Percentiles rank a stretch among this genome's conserved stretches.
phyloP scores from a whole-genome alignment of 2,888 invertebrate genomes.

The Cylindroiulus punctatus region DNA sequence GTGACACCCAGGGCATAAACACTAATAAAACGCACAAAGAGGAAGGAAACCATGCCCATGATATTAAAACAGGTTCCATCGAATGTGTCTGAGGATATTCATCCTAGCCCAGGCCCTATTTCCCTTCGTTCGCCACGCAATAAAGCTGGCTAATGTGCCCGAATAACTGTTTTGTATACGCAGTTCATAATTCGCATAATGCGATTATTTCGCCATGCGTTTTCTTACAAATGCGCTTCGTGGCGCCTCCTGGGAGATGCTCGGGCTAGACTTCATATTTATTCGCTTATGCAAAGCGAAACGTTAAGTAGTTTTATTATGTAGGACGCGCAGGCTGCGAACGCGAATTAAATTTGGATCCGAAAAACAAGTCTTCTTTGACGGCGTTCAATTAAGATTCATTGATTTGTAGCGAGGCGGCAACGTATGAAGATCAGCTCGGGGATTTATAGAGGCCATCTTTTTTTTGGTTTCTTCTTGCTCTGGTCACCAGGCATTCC shows the following conservation, averaged over 20 bases:
- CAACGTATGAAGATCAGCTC: background rate
- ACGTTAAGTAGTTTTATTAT: background rate
- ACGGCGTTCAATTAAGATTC: conserved; percentile 2
- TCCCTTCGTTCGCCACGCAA: too few relatives aligned
- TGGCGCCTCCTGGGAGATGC: background rate
- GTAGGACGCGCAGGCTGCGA: background rate
- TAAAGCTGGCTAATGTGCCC: conserved; percentile 6
- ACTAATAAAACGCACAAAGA: too few relatives aligned
- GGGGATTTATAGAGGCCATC: conserved; percentile 3
- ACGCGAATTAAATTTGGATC: background rate
- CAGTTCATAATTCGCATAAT: background rate
- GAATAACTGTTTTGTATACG: background rate
- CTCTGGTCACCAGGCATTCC: too few relatives aligned
- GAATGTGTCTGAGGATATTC: too few relatives aligned
- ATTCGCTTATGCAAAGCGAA: background rate
- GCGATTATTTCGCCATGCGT: background rate
- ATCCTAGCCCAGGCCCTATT: too few relatives aligned
- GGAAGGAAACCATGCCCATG: too few relatives aligned
- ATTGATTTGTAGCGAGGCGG: conserved; percentile 1
- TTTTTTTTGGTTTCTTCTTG: background rate
- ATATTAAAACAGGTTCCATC: too few relatives aligned
- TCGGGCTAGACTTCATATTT: background rate
- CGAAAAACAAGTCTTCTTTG: conserved; percentile 7
- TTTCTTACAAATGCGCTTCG: background rate
- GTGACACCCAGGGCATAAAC: too few relatives aligned